Base-by-base conservation (phyloP, 2,888 invertebrate species). In the Clepsis dumicolana region DNA sequence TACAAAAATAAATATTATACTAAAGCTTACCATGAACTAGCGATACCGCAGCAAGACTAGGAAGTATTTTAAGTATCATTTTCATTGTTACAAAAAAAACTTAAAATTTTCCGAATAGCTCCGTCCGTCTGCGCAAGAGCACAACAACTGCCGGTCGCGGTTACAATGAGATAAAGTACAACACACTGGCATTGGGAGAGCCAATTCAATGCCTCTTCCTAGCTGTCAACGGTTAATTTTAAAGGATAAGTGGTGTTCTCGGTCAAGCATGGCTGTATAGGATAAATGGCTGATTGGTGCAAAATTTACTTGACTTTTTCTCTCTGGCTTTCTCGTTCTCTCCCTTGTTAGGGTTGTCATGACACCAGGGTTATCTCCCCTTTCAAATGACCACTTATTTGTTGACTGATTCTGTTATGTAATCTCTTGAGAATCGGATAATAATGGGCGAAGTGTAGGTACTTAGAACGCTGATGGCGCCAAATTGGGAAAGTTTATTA, bases 131-230 rank as follows among this genome's bases (percentile, higher is more conserved):
- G 57, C 64, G 64, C 64, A 38, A 24, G 64, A 65, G 50, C 24
- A 25, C 50, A 32, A 25, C 14, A 52, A 65, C 64, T 65, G 57
- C 25, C 64, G 16, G 18, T 14, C 24, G 48, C 64, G 57, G 27
- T 48, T 50, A 59, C 50, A 65, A 65, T 65, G 38, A 57, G 64
- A 65, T 65, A 50, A 65, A 65, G 35, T 57, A 50, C 21, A 59
- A 35, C 50, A 64, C 53, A 61, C 29, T 29, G 61, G 65, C 65
- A 66, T 66, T 66, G 65, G 61, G 61, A 54, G 64, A 54, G 44
- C 18, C 54, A 66, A 66, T 61, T 66, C 53, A 53, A 32, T 41
- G 16, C 18, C 18, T 38, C 65, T 66, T 65, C 53, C 65, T 60
- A 54, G 61, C 60, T 8, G 61, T 48, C 4, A 48, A 10, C 16